Evolutionary conservation across 2,888 invertebrate genomes (phyloP), one percentile per base, ranked within the genome.

Genomic region (Drosophila aldrichi): DNA sequence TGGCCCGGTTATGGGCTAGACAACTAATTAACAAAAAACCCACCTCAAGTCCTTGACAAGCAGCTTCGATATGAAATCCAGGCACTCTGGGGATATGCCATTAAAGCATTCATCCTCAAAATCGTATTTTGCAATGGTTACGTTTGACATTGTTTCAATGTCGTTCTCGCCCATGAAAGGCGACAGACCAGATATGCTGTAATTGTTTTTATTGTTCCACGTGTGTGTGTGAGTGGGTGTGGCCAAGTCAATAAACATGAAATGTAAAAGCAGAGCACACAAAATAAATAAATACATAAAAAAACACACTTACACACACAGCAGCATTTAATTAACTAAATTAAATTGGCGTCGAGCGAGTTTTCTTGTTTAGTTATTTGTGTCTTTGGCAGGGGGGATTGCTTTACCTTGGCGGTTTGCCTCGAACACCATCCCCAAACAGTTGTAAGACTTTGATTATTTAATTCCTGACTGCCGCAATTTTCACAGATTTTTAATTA

Each of bases 111-210:
- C 98, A 92, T 99, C 98, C 88, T 98, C 98, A 93, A 97, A 99
- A 94, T 99, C 99, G 93, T 98, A 99, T 92, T 98, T 98, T 55
- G 98, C 98, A 84, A 98, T 96, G 3, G 99, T 98, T 36, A 99
- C 98, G 93, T 99, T 99, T n/a, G 97, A 97, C 96, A 99, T 98
- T 10, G 99, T 99, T 93, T 99, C 98, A 83, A 97, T 96, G 93
- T 99, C 99, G 52, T 97, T 98, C 92, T 98, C 97, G 2, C 99
- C 99, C 97, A 99, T 98, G 94, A 99, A 99, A 16, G 99, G 99
- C 8, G 99, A 99, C 69, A 99, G 94, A 7, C 99, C 99, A 38
- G 99, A 99, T 86, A 99, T 94, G 82, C 97, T 97, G 81, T 69
- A 40, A 29, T 49, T 44, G 60, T 70, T 38, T 22, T 49, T 57